These are phyloP conservation scores for Apomyelois bistriatella DNA, from an alignment of 2,888 invertebrate genomes.

Conservation along the genomic window DNA sequence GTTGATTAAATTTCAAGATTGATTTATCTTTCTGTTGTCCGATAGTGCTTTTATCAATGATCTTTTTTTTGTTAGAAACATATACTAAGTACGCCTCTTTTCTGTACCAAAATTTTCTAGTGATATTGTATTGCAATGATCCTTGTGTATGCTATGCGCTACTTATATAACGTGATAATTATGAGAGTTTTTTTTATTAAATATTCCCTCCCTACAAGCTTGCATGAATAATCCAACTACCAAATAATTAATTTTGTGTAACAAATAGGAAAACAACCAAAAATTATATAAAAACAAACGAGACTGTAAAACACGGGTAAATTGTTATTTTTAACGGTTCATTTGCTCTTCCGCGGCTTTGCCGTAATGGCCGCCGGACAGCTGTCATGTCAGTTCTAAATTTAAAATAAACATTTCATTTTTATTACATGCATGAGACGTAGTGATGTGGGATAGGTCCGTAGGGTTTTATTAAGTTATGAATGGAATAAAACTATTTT, in stretches of 20 bases:
- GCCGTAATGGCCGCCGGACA: slow-evolving; percentile 62
- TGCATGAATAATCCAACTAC: neutral
- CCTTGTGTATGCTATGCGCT: no score
- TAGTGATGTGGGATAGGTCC: slow-evolving; percentile 36
- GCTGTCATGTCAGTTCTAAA: slow-evolving; percentile 74
- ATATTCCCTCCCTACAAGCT: neutral
- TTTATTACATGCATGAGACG: slow-evolving; percentile 56
- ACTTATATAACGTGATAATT: no score
- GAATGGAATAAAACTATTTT: slow-evolving; percentile 5
- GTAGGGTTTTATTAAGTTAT: slow-evolving; percentile 15
- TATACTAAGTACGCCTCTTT: no score
- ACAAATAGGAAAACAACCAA: slow-evolving; percentile 25
- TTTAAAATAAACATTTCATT: slow-evolving; percentile 67
- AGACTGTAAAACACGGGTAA: slow-evolving; percentile 56
- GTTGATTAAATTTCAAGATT: no score
- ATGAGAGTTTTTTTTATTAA: no score
- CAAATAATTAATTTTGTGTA: neutral
- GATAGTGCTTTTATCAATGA: no score
- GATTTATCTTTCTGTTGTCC: no score
- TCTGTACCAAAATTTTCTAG: no score
- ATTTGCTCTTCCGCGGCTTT: slow-evolving; percentile 59
- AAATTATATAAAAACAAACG: slow-evolving; percentile 42
- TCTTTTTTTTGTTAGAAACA: no score
- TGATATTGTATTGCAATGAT: no score
- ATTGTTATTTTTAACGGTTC: slow-evolving; percentile 69